Evolutionary conservation across 2,113 vertebrate genomes (phyloP), one percentile per base, ranked within the genome.

Genomic region (Probosciger aterrimus): DNA sequence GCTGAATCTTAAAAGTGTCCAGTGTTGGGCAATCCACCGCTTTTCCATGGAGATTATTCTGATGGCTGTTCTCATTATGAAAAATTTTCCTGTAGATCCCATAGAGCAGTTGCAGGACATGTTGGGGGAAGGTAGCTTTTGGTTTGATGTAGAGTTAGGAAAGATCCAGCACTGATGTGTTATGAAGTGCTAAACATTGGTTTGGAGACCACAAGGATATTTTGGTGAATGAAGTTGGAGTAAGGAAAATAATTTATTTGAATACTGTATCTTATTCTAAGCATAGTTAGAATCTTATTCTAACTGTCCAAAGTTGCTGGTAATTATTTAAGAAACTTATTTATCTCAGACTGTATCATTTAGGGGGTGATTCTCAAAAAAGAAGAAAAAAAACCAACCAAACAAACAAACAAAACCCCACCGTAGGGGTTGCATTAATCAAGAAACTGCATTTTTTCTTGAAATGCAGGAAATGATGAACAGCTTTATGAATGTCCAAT

Each of bases 401-500:
- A 46, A 20, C 46, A 22, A 47, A 47, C 14, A 50, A 28, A 52
- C 28, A 52, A 35, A 43, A 9, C 7, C 2, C 1, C 13, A 59
- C n/a, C 19, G 3, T 11, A 70, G 24, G 39, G 91, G 25, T 23
- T 85, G 27, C 22, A n/a, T 90, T 85, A 55, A 88, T 82, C 10
- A 35, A 55, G 44, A 47, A 91, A 50, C 18, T 44, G 8, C 4
- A n/a, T 88, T 95, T 97, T 19, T 94, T 37, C 96, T 84, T 95
- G 82, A 94, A 62, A 92, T 43, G 20, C 41, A 95, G 97, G 63
- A 83, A 82, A 63, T 87, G 50, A 12, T 83, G 95, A 98, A 44
- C 93, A 94, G 43, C 80, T 95, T 0, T 98, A 98, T 88, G 95
- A 98, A n/a, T 99, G 99, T 88, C 99, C 99, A 27, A 96, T 99